Percentiles rank a stretch among this genome's conserved stretches.
phyloP scores from a whole-genome alignment of 2,888 invertebrate species.

The Resseliella maxima region DNA sequence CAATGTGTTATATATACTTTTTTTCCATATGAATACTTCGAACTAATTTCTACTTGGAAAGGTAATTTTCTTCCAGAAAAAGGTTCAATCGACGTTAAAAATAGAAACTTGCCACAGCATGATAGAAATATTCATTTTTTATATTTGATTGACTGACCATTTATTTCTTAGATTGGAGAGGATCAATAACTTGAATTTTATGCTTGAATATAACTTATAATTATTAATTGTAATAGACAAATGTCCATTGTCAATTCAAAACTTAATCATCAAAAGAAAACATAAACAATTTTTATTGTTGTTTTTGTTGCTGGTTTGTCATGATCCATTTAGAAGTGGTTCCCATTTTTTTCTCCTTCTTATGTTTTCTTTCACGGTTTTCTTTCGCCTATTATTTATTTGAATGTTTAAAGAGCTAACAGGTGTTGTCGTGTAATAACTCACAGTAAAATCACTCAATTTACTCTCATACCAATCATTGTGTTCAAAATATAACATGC shows the following conservation, averaged over 20 bases:
- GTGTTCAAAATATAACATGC: background rate
- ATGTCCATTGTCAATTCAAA: background rate
- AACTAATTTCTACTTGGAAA: no score
- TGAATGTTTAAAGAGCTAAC: conserved; percentile 14
- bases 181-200: background rate
- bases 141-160: background rate
- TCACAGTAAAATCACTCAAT: conserved; percentile 31
- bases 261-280: conserved; percentile 1
- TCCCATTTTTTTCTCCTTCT: background rate
- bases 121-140: conserved; percentile 43
- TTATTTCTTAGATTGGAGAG: background rate
- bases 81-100: background rate
- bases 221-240: conserved; percentile 39
- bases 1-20: background rate
- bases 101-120: background rate
- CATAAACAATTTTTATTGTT: no score
- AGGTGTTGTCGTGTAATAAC: conserved; percentile 42
- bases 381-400: background rate
- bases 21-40: background rate
- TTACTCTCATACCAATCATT: background rate
- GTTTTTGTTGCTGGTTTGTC: no score
- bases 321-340: background rate
- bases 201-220: background rate
- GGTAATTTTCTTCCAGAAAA: background rate
- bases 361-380: background rate